Evolutionary conservation across 2,797 vertebrate species (phyloP).

Genomic region (Thripadectes ignobilis): DNA sequence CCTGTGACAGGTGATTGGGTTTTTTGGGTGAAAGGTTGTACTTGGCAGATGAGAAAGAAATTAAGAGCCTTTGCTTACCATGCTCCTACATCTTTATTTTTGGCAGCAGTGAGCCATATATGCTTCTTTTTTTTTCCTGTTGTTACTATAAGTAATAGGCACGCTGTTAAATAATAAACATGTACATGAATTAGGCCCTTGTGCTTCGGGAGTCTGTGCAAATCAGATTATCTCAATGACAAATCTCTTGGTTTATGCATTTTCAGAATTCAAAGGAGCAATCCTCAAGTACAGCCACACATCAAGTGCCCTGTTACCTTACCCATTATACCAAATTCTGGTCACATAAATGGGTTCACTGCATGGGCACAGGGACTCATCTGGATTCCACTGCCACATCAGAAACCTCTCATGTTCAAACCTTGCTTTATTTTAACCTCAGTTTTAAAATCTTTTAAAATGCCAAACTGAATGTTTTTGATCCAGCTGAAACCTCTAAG

Average conservation of each 20-base stretch:
- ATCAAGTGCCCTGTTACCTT: background rate
- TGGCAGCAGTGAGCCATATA: background rate
- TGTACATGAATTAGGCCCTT: background rate
- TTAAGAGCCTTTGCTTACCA: background rate
- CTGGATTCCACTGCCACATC: background rate
- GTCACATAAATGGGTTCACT: background rate
- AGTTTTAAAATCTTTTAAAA: background rate
- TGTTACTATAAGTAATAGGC: background rate
- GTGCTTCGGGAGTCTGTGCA: background rate
- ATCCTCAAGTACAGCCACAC: background rate
- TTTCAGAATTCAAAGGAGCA: background rate
- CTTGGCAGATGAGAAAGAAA: background rate
- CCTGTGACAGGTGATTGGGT: background rate
- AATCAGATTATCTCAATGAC: background rate
- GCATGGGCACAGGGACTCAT: background rate
- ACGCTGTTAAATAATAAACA: conserved; percentile 13
- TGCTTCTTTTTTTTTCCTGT: background rate
- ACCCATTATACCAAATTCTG: background rate
- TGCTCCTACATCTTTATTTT: background rate
- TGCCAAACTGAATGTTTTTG: background rate
- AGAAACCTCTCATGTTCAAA: background rate
- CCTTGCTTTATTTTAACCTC: background rate
- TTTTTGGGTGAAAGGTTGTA: conserved; percentile 34
- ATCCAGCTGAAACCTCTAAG: background rate
- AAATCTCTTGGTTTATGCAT: background rate